Percentiles rank a stretch among this genome's conserved stretches.
Conservation (phyloP, 2,113 vertebrate species). For the Myodes glareolus region DNA sequence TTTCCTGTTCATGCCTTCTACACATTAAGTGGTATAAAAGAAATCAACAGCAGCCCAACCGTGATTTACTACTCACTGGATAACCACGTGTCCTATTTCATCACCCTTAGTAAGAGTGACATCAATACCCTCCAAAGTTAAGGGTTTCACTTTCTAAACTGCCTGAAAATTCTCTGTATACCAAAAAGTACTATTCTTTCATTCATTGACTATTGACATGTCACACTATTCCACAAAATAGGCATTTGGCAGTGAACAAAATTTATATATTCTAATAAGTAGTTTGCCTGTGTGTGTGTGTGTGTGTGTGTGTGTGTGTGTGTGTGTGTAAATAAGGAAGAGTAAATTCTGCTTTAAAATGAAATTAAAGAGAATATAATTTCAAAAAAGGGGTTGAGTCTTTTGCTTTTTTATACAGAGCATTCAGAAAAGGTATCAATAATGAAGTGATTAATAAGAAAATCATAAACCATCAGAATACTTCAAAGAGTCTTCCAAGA, state of each 20-base stretch:
- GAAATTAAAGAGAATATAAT: not conserved
- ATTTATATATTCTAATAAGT: not conserved
- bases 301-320: too few relatives aligned
- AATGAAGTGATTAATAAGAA: not conserved
- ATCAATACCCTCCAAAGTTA: not conserved
- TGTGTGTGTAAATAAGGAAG: not conserved
- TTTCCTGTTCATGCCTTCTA: not conserved
- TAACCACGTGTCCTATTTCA: not conserved
- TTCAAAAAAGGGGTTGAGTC: not conserved
- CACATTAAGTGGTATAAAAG: not conserved
- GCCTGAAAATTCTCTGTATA: not conserved
- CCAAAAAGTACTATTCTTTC: not conserved
- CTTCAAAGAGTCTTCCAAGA: not conserved
- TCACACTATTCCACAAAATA: not conserved
- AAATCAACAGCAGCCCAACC: not conserved
- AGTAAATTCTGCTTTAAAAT: not conserved
- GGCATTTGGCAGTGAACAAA: not conserved
- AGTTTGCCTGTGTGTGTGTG: too few relatives aligned
- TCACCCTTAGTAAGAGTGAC: not conserved
- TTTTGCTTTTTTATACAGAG: not conserved
- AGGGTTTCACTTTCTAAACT: not conserved
- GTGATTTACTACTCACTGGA: not conserved
- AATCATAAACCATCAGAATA: not conserved
- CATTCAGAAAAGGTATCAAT: not conserved
- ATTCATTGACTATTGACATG: not conserved